Conservation (phyloP, 2,888 invertebrate species). For the Helicoverpa assulta region DNA sequence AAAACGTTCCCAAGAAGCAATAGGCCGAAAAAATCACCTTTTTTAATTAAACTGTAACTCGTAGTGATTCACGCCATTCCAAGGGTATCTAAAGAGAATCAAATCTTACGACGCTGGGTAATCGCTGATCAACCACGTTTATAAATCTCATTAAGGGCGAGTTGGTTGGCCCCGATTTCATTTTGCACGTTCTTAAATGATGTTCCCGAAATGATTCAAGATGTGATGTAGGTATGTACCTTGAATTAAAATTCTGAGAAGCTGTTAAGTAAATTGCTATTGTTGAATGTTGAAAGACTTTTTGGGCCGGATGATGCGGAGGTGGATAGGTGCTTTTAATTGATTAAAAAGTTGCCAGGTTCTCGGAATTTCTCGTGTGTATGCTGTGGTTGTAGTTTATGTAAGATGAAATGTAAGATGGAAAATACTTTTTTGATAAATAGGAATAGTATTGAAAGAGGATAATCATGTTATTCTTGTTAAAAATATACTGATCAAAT, state of each 20-base stretch:
- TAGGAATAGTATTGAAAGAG: too few relatives aligned
- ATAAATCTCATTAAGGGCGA: constrained; percentile 82
- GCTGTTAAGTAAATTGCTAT: constrained; percentile 57
- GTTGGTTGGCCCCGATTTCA: constrained; percentile 74
- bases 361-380: constrained; percentile 18
- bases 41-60: constrained; percentile 68
- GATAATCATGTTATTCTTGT: too few relatives aligned
- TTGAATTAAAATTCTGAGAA: constrained; percentile 56
- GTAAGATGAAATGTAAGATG: not conserved
- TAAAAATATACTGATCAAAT: too few relatives aligned
- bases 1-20: constrained; percentile 16
- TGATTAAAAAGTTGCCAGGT: constrained; percentile 49
- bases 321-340: constrained; percentile 43
- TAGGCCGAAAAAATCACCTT: constrained; percentile 38
- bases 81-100: constrained; percentile 78
- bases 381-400: not conserved
- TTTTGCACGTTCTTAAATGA: constrained; percentile 77
- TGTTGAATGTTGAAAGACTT: constrained; percentile 53
- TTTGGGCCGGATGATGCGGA: constrained; percentile 42
- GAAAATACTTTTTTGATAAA: too few relatives aligned
- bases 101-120: constrained; percentile 75
- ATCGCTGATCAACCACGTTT: constrained; percentile 79
- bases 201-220: constrained; percentile 74
- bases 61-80: constrained; percentile 65
- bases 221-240: constrained; percentile 39